Conservation (phyloP, 2,113 vertebrate genomes). For the Halcyon senegalensis region DNA sequence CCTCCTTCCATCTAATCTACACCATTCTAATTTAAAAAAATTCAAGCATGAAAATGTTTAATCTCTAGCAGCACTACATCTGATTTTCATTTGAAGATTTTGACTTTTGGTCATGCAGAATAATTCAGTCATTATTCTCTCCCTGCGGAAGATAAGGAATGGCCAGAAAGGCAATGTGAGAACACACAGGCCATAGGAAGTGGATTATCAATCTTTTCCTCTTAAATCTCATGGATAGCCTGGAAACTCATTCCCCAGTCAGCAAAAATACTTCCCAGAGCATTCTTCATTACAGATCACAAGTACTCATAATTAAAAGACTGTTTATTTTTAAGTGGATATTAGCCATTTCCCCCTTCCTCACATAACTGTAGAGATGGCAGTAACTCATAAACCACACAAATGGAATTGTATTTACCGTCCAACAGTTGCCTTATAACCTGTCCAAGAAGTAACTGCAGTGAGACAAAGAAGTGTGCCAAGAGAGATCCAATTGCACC, state of each 20-base stretch:
- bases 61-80: neutral
- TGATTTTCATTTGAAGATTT: neutral
- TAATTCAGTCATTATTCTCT: neutral
- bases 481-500: neutral
- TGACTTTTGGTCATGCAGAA: neutral
- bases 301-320: neutral
- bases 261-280: neutral
- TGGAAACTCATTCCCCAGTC: neutral
- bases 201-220: neutral
- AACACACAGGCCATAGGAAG: neutral
- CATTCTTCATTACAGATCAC: neutral
- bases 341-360: conserved; percentile 19
- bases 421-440: neutral
- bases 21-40: neutral
- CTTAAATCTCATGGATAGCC: neutral
- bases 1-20: neutral
- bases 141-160: neutral
- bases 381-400: neutral
- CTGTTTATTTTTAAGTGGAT: conserved; percentile 6
- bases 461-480: neutral
- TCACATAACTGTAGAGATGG: neutral
- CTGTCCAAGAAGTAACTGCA: neutral
- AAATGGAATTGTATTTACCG: conserved; percentile 11
- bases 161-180: neutral
- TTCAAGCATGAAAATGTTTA: neutral